Evolutionary conservation across 2,888 invertebrate genomes (phyloP), one percentile per base, ranked within the genome.

Genomic region (Oligia strigilis): DNA sequence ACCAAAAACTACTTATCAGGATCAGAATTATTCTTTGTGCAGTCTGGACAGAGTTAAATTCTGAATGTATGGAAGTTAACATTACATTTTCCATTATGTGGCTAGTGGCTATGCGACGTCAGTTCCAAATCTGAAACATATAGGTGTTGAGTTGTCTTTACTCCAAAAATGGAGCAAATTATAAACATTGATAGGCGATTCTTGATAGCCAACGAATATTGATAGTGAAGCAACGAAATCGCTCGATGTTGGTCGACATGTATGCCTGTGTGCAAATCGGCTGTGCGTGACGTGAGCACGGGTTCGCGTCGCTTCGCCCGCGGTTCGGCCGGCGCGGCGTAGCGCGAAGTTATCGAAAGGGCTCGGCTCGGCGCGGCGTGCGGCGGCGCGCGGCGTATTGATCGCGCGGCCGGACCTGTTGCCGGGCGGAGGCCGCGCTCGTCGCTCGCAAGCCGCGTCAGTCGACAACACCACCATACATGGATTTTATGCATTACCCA

Each of bases 391-490:
- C 92, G 91, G 91, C 92, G 94, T 96, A 96, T 96, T 95, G 96
- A 96, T 96, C 96, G 94, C 89, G 91, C 87, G 64, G 86, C 94
- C 93, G 93, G 94, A 97, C 97, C 96, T 97, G 97, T 97, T 97
- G 97, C 97, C 95, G 96, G 96, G 96, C 94, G 95, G 93, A 91
- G 90, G 90, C 91, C 91, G 88, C 89, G 81, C 83, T 77, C 81
- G 77, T 75, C 81, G 90, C 89, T 88, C 84, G 77, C 82, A 83
- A 77, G 77, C 84, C 66, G 86, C 83, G 72, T 74, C 72, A 77
- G 73, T 58, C 75, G 72, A 82, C 77, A 87, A 90, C 90, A 85
- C 88, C 85, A 86, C 90, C 91, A 88, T 91, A 92, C 91, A 90
- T 90, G 90, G 89, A 88, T 89, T 91, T 93, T 92, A 92, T 93